phyloP scores from a whole-genome alignment of 2,888 invertebrate genomes.

The Camptogramma bilineatum region DNA sequence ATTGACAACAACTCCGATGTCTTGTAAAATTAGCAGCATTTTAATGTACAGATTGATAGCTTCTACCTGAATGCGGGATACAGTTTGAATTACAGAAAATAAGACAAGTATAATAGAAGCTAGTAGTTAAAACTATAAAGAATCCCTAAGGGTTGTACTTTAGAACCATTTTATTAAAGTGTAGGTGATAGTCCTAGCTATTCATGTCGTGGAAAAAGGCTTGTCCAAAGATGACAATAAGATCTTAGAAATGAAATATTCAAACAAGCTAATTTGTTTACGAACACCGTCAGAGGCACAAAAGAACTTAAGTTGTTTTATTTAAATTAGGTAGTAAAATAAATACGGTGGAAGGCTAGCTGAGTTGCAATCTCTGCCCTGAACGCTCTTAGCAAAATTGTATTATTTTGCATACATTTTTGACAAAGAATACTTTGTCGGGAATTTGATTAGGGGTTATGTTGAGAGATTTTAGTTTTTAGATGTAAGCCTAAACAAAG shows the following conservation, averaged over 20 bases:
- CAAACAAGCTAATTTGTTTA: constrained; percentile 77
- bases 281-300: constrained; percentile 72
- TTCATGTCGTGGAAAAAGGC: neutral
- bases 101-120: neutral
- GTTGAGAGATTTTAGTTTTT: constrained; percentile 42
- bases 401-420: constrained; percentile 84
- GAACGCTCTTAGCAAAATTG: constrained; percentile 79
- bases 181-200: neutral
- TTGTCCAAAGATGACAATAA: constrained; percentile 54
- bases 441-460: constrained; percentile 54
- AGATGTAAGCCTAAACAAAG: neutral
- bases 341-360: constrained; percentile 72
- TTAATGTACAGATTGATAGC: too few species aligned
- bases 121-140: neutral
- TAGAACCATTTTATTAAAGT: neutral
- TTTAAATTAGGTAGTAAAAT: constrained; percentile 82
- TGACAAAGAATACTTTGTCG: constrained; percentile 72
- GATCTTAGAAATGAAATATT: constrained; percentile 61
- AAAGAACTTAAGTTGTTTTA: constrained; percentile 79
- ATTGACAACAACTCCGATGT: too few species aligned
- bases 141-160: neutral
- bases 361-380: constrained; percentile 68
- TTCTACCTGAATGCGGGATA: too few species aligned
- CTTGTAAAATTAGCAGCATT: too few species aligned
- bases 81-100: too few species aligned